Evolutionary conservation across 2,113 vertebrate species (phyloP).

Genomic region (Talpa occidentalis): DNA sequence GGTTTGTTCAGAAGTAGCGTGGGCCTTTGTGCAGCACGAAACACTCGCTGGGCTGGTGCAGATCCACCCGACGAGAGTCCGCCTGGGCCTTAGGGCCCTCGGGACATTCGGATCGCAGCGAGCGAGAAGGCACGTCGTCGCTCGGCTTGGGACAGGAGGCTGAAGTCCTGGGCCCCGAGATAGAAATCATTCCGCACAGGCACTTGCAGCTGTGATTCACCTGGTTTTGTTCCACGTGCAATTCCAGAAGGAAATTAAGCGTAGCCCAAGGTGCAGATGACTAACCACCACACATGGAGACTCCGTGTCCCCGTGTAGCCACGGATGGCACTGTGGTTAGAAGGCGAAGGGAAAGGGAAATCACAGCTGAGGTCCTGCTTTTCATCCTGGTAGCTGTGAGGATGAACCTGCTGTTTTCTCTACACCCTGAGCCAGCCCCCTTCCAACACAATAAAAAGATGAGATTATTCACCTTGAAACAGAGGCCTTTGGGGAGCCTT

Average conservation of each 20-base stretch:
- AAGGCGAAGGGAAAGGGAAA: background rate
- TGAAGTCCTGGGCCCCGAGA: background rate
- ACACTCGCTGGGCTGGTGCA: background rate
- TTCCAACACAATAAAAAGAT: background rate
- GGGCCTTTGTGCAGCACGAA: background rate
- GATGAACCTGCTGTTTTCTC: background rate
- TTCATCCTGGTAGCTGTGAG: background rate
- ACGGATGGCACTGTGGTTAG: background rate
- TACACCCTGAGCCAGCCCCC: background rate
- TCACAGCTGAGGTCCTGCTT: background rate
- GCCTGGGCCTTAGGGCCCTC: background rate
- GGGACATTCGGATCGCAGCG: accelerated
- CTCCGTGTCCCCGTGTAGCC: background rate
- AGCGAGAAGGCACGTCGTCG: background rate
- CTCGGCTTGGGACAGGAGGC: background rate
- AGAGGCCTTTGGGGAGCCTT: background rate
- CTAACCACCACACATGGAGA: background rate
- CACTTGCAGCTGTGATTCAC: background rate
- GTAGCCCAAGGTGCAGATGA: background rate
- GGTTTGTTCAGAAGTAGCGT: background rate
- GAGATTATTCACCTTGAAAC: background rate
- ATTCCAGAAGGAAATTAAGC: background rate
- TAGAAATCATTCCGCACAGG: background rate
- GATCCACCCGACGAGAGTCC: too few relatives aligned
- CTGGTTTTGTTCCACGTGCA: background rate